Base-by-base conservation (phyloP, 2,888 invertebrate genomes). In the Myathropa florea region DNA sequence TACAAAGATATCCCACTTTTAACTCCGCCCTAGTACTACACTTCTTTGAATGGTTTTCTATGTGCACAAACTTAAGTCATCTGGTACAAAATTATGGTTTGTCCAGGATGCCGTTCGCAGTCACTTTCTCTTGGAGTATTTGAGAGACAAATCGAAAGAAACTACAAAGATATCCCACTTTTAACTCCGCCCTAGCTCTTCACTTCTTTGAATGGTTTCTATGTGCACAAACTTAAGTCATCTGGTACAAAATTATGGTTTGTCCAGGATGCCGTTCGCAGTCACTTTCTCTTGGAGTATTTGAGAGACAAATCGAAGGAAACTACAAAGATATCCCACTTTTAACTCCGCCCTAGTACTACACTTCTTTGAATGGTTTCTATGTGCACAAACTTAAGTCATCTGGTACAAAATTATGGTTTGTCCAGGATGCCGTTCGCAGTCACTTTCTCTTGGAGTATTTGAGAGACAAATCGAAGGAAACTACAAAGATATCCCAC, bases 341-440 rank as follows among this genome's bases (percentile, higher is more conserved):
- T 39, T 39, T 39, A 39, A 4, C 36, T 39, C 36, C 36, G 4
- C 4, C 36, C n/a, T 39, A 33, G 10, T 33, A 10, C 30, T 10
- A 33, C 1, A 33, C 30, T 12, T 39, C n/a, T 39, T 36, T 12
- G 3, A 36, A 7, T 1, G 14, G 14, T 10, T 4, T 6, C 26
- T 21, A 24, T 53, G 67, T 67, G 67, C 28, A 55, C 67, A 55
- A 68, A 68, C 68, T 21, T 26, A 68, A 68, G 68, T 68, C 67
- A 55, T 67, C 67, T 67, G 67, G 28, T 53, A 55, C 55, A 53
- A 10, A 53, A 53, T 53, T 4, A 18, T n/a, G 10, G 53, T 53
- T 10, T 53, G 21, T 53, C 53, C 53, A 53, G 53, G 53, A 53
- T 53, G 53, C 53, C 53, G 53, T 53, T 53, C 53, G 53, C 21